Conservation (phyloP, 1,140 invertebrate species). For the Heliconius hermathena region DNA sequence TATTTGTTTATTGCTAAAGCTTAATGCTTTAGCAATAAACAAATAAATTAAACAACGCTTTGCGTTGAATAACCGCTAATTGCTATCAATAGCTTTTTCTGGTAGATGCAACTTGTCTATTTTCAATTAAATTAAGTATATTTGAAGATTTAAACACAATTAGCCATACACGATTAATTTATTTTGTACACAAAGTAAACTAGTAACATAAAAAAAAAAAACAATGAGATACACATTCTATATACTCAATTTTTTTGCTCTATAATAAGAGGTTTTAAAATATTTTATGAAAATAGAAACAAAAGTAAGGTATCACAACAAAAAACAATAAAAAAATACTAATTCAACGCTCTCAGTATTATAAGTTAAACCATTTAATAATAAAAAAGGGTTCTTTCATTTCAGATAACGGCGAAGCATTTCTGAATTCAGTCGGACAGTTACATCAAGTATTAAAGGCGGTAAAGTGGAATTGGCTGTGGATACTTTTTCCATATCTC, state of each 20-base stretch:
- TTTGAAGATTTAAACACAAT: no score
- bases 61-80: no score
- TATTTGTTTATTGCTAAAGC: no score
- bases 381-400: not conserved
- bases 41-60: no score
- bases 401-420: not conserved
- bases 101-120: no score
- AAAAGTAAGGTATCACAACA: not conserved
- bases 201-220: not conserved
- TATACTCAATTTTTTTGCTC: not conserved
- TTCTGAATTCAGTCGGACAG: slow-evolving; percentile 1
- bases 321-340: not conserved
- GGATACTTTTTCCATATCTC: slow-evolving; percentile 24
- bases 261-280: no score
- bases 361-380: not conserved
- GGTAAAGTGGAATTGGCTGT: slow-evolving; percentile 17
- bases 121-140: no score
- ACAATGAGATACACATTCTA: not conserved
- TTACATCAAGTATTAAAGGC: slow-evolving; percentile 5
- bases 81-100: no score
- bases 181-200: no score
- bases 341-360: not conserved
- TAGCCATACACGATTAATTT: no score
- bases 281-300: not conserved
- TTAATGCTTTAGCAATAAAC: no score